Evolutionary conservation across 2,113 vertebrate species (phyloP).

Genomic region (Ctenomys sociabilis): DNA sequence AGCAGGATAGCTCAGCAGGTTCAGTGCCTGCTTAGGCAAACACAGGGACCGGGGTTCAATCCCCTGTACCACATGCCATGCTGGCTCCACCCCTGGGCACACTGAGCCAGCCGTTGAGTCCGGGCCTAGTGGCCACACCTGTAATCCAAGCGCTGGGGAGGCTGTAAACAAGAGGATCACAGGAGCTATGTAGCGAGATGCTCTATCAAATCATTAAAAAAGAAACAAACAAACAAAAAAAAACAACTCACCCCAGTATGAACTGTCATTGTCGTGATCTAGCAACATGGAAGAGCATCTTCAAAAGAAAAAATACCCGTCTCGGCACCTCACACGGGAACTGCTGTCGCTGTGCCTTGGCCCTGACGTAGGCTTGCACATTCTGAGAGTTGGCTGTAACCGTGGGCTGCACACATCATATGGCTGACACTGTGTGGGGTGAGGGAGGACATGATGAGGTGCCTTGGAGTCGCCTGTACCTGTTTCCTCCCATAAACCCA

Average conservation of each 20-base stretch:
- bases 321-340: background rate
- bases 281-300: slow-evolving; percentile 22
- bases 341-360: background rate
- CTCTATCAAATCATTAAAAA: no score
- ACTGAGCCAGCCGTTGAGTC: no score
- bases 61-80: no score
- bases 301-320: background rate
- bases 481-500: slow-evolving; percentile 42
- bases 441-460: background rate
- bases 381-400: background rate
- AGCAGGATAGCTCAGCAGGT: no score
- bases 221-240: no score
- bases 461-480: slow-evolving; percentile 8
- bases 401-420: fast-evolving
- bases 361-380: background rate
- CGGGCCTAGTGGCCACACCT: no score
- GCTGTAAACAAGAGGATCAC: no score
- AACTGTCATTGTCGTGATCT: background rate
- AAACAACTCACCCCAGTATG: background rate
- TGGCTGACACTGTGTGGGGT: fast-evolving
- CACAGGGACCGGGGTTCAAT: no score
- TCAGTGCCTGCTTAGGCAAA: no score
- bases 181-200: no score
- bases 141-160: no score
- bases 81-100: no score